A percentile compares a stretch with the other conserved stretches of the same genome.
Conservation (phyloP, 2,888 invertebrate genomes). For the Neoascia interrupta region DNA sequence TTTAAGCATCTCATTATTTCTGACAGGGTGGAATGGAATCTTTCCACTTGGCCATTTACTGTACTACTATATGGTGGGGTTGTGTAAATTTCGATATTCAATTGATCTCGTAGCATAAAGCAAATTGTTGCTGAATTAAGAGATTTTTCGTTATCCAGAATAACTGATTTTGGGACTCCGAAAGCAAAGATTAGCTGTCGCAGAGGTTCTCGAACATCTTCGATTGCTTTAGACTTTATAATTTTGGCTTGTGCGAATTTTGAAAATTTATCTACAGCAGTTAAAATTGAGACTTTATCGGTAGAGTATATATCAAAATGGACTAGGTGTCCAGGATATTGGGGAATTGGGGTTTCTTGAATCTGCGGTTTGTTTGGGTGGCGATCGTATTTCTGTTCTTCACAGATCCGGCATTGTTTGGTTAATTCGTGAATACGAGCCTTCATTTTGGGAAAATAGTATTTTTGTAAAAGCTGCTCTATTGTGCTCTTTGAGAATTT, state of each 20-base stretch:
- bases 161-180: constrained; percentile 21
- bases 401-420: background rate
- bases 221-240: constrained; percentile 28
- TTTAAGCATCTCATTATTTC: constrained; percentile 50
- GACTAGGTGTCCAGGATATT: constrained; percentile 37
- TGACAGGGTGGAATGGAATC: constrained; percentile 45
- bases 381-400: constrained; percentile 13
- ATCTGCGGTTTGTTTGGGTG: constrained; percentile 20
- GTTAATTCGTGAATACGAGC: constrained; percentile 5
- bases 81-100: constrained; percentile 28
- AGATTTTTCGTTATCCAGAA: constrained; percentile 43
- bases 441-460: constrained; percentile 27
- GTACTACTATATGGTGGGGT: constrained; percentile 29
- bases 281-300: constrained; percentile 5
- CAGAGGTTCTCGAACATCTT: constrained; percentile 28
- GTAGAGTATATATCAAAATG: constrained; percentile 34
- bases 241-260: constrained; percentile 11
- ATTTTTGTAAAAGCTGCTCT: constrained; percentile 32
- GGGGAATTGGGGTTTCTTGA: constrained; percentile 37
- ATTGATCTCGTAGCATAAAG: constrained; percentile 22
- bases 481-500: constrained; percentile 13
- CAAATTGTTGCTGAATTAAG: constrained; percentile 29
- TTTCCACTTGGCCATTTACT: constrained; percentile 52
- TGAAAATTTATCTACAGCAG: constrained; percentile 44
- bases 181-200: constrained; percentile 20